A percentile compares a stretch with the other conserved stretches of the same genome.
These are phyloP conservation scores for Portunus trituberculatus DNA, from an alignment of 1,140 invertebrate genomes.

Conservation along the genomic window DNA sequence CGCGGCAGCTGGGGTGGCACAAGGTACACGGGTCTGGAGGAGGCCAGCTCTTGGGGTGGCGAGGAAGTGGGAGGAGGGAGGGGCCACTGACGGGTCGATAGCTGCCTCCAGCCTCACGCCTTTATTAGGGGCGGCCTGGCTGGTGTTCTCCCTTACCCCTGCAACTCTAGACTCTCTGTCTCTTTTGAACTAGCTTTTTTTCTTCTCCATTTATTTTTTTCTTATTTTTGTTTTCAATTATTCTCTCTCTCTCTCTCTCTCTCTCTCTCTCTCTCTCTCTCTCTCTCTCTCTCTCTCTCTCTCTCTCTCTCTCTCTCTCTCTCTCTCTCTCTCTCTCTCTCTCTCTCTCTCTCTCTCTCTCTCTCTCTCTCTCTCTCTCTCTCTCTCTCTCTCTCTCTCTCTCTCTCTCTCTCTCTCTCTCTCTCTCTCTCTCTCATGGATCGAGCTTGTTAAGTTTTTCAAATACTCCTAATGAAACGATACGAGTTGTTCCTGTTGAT, in stretches of 20 bases:
- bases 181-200: neutral
- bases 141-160: no score
- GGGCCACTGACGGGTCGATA: no score
- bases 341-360: neutral
- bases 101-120: no score
- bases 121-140: no score
- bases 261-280: constrained; percentile 3
- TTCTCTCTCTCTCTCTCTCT: constrained; percentile 41
- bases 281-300: neutral
- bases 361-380: no score
- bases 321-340: neutral
- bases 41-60: neutral
- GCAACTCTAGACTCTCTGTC: neutral
- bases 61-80: neutral
- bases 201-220: neutral
- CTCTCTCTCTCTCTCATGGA: neutral
- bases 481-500: no score
- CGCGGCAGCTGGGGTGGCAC: neutral
- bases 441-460: no score
- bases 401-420: neutral
- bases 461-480: no score
- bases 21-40: neutral
- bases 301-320: neutral
- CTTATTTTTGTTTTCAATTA: neutral
- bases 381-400: no score